Percentiles rank a stretch among this genome's conserved stretches.
Evolutionary conservation across 2,113 vertebrate species (phyloP).

Genomic region (Hepsetus odoe): DNA sequence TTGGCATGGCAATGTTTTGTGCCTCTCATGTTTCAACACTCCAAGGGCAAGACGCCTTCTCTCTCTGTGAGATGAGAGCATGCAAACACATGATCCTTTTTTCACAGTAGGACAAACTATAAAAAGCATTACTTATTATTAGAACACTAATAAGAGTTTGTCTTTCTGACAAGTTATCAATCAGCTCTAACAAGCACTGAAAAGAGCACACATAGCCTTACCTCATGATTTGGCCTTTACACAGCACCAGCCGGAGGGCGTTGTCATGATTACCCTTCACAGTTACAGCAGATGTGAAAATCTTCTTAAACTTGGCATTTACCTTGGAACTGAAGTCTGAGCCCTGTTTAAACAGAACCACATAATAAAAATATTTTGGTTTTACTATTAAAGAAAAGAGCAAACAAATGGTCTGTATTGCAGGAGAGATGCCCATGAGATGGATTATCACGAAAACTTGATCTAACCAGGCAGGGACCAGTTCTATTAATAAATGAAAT

Average conservation of each 20-base stretch:
- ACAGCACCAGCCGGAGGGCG: slow-evolving; percentile 88
- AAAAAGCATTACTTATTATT: too few relatives aligned
- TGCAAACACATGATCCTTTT: too few relatives aligned
- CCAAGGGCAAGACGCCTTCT: slow-evolving; percentile 26
- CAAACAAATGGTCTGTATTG: slow-evolving; percentile 8
- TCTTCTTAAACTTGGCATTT: slow-evolving; percentile 90
- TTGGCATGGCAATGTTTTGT: slow-evolving; percentile 31
- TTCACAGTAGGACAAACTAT: too few relatives aligned
- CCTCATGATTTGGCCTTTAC: slow-evolving; percentile 95
- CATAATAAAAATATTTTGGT: background rate
- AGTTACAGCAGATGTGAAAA: slow-evolving; percentile 84
- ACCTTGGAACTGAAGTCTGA: slow-evolving; percentile 79
- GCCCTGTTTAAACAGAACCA: slow-evolving; percentile 73
- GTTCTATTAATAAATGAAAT: too few relatives aligned
- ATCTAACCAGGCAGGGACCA: too few relatives aligned
- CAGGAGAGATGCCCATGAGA: slow-evolving; percentile 30
- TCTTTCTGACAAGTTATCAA: background rate
- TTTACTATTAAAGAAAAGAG: too few relatives aligned
- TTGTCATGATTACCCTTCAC: slow-evolving; percentile 85
- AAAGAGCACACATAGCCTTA: slow-evolving; percentile 67
- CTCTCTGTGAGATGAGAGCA: slow-evolving; percentile 39
- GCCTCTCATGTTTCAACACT: background rate
- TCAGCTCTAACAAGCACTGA: slow-evolving; percentile 28
- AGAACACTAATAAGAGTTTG: too few relatives aligned
- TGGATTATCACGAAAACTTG: too few relatives aligned